phyloP scores from a whole-genome alignment of 2,888 invertebrate species.

The Epiperipatus broadwayi region DNA sequence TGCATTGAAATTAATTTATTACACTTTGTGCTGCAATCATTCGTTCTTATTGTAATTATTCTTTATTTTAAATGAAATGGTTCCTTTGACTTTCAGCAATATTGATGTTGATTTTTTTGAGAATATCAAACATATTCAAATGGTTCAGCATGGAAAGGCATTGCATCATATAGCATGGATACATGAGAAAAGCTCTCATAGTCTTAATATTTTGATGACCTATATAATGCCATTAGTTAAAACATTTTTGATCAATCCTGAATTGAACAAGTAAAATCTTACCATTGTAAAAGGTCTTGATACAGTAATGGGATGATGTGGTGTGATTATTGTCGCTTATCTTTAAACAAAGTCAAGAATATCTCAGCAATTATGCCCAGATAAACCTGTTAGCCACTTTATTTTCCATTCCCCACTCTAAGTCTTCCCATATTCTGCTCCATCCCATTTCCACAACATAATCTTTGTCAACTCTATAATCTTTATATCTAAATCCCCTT shows the following conservation, averaged over 20 bases:
- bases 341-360: too few species aligned
- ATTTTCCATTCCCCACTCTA: too few species aligned
- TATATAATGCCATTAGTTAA: conserved; percentile 67
- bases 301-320: too few species aligned
- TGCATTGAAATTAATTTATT: conserved; percentile 50
- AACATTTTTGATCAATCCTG: conserved; percentile 55
- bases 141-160: conserved; percentile 15
- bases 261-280: conserved; percentile 52
- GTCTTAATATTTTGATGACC: conserved; percentile 42
- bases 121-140: conserved; percentile 55
- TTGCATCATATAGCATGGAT: conserved; percentile 1
- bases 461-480: too few species aligned
- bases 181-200: background rate
- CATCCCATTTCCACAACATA: too few species aligned
- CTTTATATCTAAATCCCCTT: too few species aligned
- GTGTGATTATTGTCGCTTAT: too few species aligned
- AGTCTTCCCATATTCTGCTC: too few species aligned
- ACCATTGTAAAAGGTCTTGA: too few species aligned
- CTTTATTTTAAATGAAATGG: conserved; percentile 20
- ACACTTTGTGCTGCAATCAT: conserved; percentile 51
- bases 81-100: conserved; percentile 46
- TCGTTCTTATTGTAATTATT: conserved; percentile 20
- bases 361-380: too few species aligned
- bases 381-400: too few species aligned
- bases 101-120: conserved; percentile 82